Evolutionary conservation across 2,113 vertebrate species (phyloP), one percentile per base, ranked within the genome.

Genomic region (Anarrhichthys ocellatus): DNA sequence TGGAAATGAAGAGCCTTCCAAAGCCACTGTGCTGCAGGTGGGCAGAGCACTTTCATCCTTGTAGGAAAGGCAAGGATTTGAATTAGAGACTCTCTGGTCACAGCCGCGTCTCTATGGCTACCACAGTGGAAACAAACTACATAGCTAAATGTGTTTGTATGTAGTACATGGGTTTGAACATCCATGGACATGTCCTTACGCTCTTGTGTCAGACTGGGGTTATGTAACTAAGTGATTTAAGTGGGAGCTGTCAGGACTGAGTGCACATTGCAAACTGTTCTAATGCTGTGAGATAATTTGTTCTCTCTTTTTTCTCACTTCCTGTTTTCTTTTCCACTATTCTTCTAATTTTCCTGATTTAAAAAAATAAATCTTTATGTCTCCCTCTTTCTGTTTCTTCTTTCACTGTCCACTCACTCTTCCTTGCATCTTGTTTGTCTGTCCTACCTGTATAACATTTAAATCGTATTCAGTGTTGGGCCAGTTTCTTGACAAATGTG

Each of bases 11-110:
- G 13, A 59, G 40, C 24, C 64, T 75, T 44, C 34, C 38, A 76
- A 83, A 59, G 20, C 27, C 36, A 15, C 24, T 34, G 72, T 66
- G 75, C 70, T 71, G 40, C 34, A 90, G 77, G 82, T 87, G 59
- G 69, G 67, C 67, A 81, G 54, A 76, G 36, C 46, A 54, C 70
- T 80, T 76, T 52, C 42, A 76, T 78, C 29, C 42, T 54, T 67
- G 65, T 34, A 76, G 63, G 34, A 76, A 66, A 89, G 29, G 46
- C 34, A 15, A 32, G 20, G 29, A 54, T 76, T 59, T 83, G 13
- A 87, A 81, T 67, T 46, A 58, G 38, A 73, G 73, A 65, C 42
- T 27, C 32, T 46, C 44, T 40, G 63, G 76, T 81, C 42, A 59
- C n/a, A 61, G 70, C 18, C 2, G 67, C n/a, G 73, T 83, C 59